Evolutionary conservation across 2,888 invertebrate species (phyloP).

Genomic region (Drosophila melanosoma): DNA sequence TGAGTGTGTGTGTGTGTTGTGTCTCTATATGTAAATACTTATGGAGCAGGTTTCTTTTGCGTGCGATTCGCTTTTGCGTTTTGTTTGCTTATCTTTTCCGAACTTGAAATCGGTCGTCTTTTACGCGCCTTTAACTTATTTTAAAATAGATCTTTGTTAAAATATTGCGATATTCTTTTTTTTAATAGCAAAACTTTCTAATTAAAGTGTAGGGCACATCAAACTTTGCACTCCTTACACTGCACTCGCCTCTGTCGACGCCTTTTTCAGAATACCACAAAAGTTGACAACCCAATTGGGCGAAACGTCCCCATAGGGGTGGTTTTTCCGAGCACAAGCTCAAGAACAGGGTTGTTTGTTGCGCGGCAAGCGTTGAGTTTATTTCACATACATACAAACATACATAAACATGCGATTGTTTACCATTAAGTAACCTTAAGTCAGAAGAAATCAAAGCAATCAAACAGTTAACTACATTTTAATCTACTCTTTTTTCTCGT

Average conservation of each 20-base stretch:
- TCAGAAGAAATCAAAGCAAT: constrained; percentile 15
- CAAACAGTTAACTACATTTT: not conserved
- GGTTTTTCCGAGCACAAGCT: constrained; percentile 56
- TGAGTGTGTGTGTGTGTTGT: constrained; percentile 41
- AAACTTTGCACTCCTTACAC: constrained; percentile 30
- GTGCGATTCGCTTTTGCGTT: constrained; percentile 10
- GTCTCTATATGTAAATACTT: constrained; percentile 49
- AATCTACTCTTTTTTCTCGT: not conserved
- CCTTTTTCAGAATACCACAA: constrained; percentile 76
- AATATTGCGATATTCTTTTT: not conserved
- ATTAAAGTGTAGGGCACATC: constrained; percentile 25
- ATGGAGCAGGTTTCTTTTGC: constrained; percentile 19
- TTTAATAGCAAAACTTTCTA: constrained; percentile 14
- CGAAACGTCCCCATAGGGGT: constrained; percentile 68
- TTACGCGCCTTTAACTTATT: constrained; percentile 31
- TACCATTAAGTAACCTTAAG: constrained; percentile 11
- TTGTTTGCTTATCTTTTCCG: constrained; percentile 11
- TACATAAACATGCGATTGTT: constrained; percentile 17
- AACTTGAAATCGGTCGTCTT: constrained; percentile 2
- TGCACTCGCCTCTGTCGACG: constrained; percentile 68
- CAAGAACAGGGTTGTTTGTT: constrained; percentile 72
- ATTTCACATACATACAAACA: constrained; percentile 28
- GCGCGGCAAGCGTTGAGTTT: constrained; percentile 54
- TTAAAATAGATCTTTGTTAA: not conserved
- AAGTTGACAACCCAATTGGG: constrained; percentile 55